Evolutionary conservation across 2,113 vertebrate species (phyloP).

Genomic region (Thryonomys swinderianus): DNA sequence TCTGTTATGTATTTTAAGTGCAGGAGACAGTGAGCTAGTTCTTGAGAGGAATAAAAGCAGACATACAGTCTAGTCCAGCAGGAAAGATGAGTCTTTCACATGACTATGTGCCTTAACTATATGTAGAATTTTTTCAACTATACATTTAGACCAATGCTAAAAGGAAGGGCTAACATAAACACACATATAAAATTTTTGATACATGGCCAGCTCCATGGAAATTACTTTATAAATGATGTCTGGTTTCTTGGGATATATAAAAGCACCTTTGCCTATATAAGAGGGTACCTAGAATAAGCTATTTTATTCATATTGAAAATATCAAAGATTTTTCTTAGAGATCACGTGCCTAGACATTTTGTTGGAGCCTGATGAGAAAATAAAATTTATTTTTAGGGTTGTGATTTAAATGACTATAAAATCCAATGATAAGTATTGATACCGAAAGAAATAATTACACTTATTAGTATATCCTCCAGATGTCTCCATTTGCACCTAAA

Average conservation of each 20-base stretch:
- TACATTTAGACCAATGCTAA: background rate
- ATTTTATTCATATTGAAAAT: background rate
- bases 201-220: background rate
- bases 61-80: background rate
- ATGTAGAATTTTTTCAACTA: background rate
- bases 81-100: background rate
- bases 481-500: too few relatives aligned
- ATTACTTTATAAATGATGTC: background rate
- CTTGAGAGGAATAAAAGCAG: background rate
- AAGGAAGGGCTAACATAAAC: background rate
- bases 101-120: background rate
- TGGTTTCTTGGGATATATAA: background rate
- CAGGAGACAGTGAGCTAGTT: background rate
- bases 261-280: background rate
- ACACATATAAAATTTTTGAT: background rate
- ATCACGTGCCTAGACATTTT: background rate
- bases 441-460: too few relatives aligned
- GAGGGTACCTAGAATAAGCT: background rate
- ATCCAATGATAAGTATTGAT: background rate
- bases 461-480: too few relatives aligned
- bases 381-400: background rate
- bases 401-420: background rate
- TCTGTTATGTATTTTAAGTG: background rate
- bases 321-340: background rate
- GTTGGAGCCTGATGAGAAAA: background rate